These are phyloP conservation scores for Avahi laniger DNA, from an alignment of 2,797 vertebrate genomes.

Conservation along the genomic window DNA sequence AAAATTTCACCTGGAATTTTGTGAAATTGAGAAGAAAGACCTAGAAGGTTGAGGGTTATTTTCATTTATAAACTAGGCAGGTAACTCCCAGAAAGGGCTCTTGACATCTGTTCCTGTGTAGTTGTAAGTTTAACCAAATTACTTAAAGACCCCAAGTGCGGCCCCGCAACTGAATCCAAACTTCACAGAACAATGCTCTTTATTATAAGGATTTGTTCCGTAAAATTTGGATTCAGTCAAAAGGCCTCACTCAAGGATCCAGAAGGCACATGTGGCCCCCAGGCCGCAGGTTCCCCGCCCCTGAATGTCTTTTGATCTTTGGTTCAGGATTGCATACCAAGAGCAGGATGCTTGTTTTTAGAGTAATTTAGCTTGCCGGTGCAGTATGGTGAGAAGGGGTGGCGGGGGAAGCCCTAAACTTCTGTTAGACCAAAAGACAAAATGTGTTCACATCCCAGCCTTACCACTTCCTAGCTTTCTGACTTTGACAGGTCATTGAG, in stretches of 20 bases:
- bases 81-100: not conserved
- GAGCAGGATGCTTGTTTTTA: not conserved
- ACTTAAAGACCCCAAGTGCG: not conserved
- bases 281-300: not conserved
- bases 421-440: not conserved
- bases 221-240: not conserved
- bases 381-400: not conserved
- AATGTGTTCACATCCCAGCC: not conserved
- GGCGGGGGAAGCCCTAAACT: not conserved
- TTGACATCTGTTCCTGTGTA: not conserved
- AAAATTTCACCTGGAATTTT: not conserved
- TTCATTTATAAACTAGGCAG: not conserved
- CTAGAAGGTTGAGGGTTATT: not conserved
- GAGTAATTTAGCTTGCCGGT: not conserved
- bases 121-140: not conserved
- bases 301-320: not conserved
- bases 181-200: not conserved
- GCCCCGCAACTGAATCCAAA: not conserved
- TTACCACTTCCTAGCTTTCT: not conserved
- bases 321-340: not conserved
- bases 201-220: not conserved
- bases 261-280: not conserved
- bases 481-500: not conserved
- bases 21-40: not conserved
- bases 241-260: not conserved